Base-by-base conservation (phyloP, 2,888 invertebrate species). In the Lomographa bimaculata region DNA sequence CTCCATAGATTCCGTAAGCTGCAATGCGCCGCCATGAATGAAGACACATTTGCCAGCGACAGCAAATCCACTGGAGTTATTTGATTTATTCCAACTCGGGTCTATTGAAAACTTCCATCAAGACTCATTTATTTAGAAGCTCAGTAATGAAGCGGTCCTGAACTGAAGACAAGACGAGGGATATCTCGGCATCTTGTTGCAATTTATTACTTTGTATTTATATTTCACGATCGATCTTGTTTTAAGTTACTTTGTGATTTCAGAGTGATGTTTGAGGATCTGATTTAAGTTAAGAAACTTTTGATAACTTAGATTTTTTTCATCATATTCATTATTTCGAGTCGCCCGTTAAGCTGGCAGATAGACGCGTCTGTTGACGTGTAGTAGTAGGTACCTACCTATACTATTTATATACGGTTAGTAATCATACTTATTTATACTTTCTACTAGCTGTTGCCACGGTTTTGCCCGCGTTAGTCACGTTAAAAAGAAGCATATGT, bases 11-110 rank as follows among this genome's bases (percentile, higher is more conserved):
- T 54, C 50, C 43, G 40, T 66, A 64, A 72, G 50, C 64, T 19
- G 50, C 54, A 46, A 55, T 60, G 64, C 63, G 60, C 68, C 70
- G 71, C 74, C 82, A 84, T 86, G 87, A 86, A 86, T 86, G 85
- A 82, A 86, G 85, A 82, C 80, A 79, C 86, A 84, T 84, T 86
- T 84, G 83, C 85, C 81, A 83, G 71, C 79, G 79, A 83, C 82
- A 77, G 78, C 67, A 71, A 67, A 79, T 72, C 71, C 75, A 68
- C 66, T 57, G 55, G 70, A 76, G 75, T 78, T 83, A 84, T 86
- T 84, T 83, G 84, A 84, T 85, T 83, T 84, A 83, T 83, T 78
- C 74, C 64, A 52, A 74, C 75, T 65, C 51, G 55, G 60, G 71
- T 63, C 79, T 73, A 82, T 81, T 83, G 82, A 79, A 81, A 77